These are phyloP conservation scores for Drosophila virilis DNA, from an alignment of 1,140 invertebrate species.

Conservation along the genomic window DNA sequence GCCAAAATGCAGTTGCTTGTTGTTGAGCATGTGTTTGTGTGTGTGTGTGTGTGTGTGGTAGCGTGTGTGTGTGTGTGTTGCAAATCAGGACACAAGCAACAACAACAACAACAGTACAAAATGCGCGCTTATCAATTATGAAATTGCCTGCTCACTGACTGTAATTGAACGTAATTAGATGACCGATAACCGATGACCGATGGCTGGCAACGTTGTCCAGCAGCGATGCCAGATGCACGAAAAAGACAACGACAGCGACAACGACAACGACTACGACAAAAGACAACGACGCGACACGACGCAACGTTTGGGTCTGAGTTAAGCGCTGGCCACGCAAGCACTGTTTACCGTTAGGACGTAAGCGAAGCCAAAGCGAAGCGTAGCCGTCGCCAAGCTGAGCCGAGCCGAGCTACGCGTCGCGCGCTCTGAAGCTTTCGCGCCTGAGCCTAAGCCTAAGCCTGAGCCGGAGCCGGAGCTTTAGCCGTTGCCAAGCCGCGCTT, in stretches of 20 bases:
- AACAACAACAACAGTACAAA: constrained; percentile 16
- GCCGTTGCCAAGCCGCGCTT: constrained; percentile 33
- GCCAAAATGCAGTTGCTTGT: constrained; percentile 11
- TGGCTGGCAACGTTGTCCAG: constrained; percentile 10
- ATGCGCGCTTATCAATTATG: constrained; percentile 34
- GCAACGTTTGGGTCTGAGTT: constrained; percentile 43
- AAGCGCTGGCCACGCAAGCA: constrained; percentile 30
- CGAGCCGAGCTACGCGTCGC: constrained; percentile 12
- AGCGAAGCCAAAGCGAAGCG: constrained; percentile 30
- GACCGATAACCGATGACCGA: constrained; percentile 35
- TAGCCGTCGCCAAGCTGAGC: neutral
- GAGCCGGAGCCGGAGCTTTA: constrained; percentile 6
- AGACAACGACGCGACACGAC: constrained; percentile 13
- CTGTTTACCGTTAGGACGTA: constrained; percentile 42
- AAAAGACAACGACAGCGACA: neutral
- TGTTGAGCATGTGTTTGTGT: neutral
- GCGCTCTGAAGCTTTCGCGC: constrained; percentile 22
- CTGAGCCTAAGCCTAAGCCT: constrained; percentile 29
- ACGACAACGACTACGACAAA: neutral
- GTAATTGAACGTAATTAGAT: constrained; percentile 23
- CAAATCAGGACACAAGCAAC: constrained; percentile 7
- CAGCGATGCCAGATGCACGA: neutral
- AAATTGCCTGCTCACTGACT: constrained; percentile 28
- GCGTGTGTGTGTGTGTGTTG: neutral
- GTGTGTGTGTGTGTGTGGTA: neutral